phyloP scores from a whole-genome alignment of 2,888 invertebrate species.

The Nysson spinosus region DNA sequence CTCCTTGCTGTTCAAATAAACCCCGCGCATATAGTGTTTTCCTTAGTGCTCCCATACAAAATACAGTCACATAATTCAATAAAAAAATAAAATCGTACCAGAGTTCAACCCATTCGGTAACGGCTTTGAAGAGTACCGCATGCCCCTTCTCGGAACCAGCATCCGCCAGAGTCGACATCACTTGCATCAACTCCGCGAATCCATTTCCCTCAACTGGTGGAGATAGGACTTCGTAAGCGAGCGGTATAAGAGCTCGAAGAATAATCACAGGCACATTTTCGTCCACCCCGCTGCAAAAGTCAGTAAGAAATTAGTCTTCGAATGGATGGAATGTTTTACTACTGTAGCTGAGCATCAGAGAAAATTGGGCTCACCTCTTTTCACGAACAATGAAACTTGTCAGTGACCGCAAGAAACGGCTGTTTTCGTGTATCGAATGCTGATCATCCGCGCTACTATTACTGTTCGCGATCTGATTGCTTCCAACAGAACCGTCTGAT shows the following conservation, averaged over 20 bases:
- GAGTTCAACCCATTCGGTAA: slow-evolving; percentile 88
- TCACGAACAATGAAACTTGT: slow-evolving; percentile 87
- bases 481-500: slow-evolving; percentile 57
- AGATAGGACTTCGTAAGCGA: slow-evolving; percentile 84
- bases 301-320: background rate
- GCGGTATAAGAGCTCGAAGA: slow-evolving; percentile 85
- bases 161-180: slow-evolving; percentile 91
- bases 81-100: slow-evolving; percentile 79
- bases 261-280: slow-evolving; percentile 83
- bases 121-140: slow-evolving; percentile 87
- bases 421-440: slow-evolving; percentile 83
- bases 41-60: too few species aligned
- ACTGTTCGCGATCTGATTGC: slow-evolving; percentile 66
- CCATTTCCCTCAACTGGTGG: slow-evolving; percentile 84
- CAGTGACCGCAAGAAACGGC: slow-evolving; percentile 84
- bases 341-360: too few species aligned
- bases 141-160: slow-evolving; percentile 91
- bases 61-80: too few species aligned
- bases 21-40: too few species aligned
- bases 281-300: slow-evolving; percentile 77
- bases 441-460: slow-evolving; percentile 67
- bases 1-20: slow-evolving; percentile 77
- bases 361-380: slow-evolving; percentile 72
- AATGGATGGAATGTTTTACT: too few species aligned
- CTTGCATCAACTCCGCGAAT: slow-evolving; percentile 87